Evolutionary conservation across 2,888 invertebrate genomes (phyloP).

Genomic region (Leptodirus hochenwartii): DNA sequence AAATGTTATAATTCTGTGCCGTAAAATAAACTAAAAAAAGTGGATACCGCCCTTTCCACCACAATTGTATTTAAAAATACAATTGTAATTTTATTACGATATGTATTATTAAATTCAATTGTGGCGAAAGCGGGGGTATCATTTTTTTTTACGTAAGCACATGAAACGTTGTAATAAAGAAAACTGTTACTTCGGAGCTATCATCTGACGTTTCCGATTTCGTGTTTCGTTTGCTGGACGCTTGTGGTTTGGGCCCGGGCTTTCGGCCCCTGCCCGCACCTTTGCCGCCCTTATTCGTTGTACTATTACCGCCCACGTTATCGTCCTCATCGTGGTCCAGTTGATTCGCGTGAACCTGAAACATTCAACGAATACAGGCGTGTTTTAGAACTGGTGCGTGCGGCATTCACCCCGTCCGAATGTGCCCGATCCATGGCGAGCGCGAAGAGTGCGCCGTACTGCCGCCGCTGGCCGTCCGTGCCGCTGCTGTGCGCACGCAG

Average conservation of each 20-base stretch:
- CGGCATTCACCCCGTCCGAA: background rate
- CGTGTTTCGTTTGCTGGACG: slow-evolving; percentile 26
- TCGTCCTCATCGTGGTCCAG: no score
- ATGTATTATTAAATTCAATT: background rate
- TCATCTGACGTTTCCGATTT: slow-evolving; percentile 54
- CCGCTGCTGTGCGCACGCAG: slow-evolving; percentile 76
- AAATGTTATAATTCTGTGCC: no score
- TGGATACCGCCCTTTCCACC: no score
- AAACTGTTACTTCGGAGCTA: slow-evolving; percentile 49
- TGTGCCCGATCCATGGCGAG: slow-evolving; percentile 74
- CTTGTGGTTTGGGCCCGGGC: slow-evolving; percentile 19
- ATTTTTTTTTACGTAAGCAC: background rate
- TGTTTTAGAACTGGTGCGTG: background rate
- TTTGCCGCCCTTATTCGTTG: slow-evolving; percentile 35
- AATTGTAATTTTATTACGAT: slow-evolving; percentile 1
- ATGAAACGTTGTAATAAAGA: background rate
- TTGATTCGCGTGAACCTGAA: no score
- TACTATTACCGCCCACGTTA: no score
- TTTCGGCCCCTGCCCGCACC: slow-evolving; percentile 36
- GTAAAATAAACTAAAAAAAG: no score
- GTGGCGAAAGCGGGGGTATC: background rate
- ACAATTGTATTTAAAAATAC: no score
- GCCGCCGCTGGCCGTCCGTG: slow-evolving; percentile 76
- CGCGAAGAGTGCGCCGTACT: slow-evolving; percentile 78
- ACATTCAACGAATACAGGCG: background rate